Evolutionary conservation across 2,797 vertebrate species (phyloP), one percentile per base, ranked within the genome.

Genomic region (Phrynocephalus vlangalii): DNA sequence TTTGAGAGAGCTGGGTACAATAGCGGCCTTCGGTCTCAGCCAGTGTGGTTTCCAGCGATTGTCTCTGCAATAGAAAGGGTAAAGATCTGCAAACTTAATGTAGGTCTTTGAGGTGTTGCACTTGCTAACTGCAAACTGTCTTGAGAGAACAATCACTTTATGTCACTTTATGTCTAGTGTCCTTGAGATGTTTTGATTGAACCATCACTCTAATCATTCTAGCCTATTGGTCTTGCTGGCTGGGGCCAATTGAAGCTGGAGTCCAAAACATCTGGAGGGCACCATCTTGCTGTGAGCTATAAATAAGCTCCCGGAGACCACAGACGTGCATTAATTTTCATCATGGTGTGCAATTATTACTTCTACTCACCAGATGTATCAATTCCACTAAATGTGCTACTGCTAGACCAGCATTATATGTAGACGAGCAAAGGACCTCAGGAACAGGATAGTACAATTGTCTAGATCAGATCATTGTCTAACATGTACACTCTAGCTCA

Each of bases 31-130:
- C 93, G 0, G 86, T 95, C 88, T 97, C 95, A 0, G 77, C 90
- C 92, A 96, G 63, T 63, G 91, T 96, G 88, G 88, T 93, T 92
- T 95, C 95, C 84, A 95, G 94, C 2, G 96, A 95, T 81, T 92
- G 93, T 95, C 95, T 96, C 96, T 97, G 91, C 10, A 28, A 38
- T 2, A 28, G 33, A 78, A 78, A 75, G 4, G 30, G 15, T 56
- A 30, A 24, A 28, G 2, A 18, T 9, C 71, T 38, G 15, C 71
- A 52, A 18, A 67, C 5, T 16, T 82, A 82, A 68, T 50, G 9
- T 0, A 56, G n/a, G 20, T 15, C 30, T 68, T 85, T 30, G 67
- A 44, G 70, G 15, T 20, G 4, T n/a, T 56, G 33, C 33, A 33
- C 33, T 33, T 33, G 38, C 20, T 63, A 26, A 24, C 60, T 18